phyloP scores from a whole-genome alignment of 2,113 vertebrate genomes.

The Bothrops jararaca region DNA sequence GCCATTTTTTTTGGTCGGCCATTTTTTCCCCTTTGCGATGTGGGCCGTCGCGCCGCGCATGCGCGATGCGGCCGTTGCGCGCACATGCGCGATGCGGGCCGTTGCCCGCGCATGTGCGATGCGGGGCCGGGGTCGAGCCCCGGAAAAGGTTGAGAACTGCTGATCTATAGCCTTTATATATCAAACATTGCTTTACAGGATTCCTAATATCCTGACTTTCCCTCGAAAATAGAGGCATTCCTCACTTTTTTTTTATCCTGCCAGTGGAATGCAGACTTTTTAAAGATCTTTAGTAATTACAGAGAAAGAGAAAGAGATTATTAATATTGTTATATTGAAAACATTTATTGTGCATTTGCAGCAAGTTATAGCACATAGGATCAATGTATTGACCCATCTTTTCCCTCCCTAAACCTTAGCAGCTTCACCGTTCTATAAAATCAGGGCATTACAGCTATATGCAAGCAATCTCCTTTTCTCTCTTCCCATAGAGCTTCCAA shows the following conservation, averaged over 20 bases:
- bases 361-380: background rate
- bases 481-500: background rate
- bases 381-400: background rate
- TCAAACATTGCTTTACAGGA: background rate
- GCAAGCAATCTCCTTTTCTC: background rate
- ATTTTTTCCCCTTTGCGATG: too few relatives aligned
- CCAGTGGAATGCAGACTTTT: background rate
- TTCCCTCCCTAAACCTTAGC: background rate
- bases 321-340: background rate
- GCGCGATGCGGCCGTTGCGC: too few relatives aligned
- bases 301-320: background rate
- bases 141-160: too few relatives aligned
- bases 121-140: too few relatives aligned
- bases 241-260: background rate
- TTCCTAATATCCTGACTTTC: background rate
- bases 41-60: too few relatives aligned
- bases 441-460: background rate
- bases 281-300: background rate
- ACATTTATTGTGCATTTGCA: background rate
- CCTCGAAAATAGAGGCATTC: background rate
- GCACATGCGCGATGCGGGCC: too few relatives aligned
- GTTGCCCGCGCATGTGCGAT: too few relatives aligned
- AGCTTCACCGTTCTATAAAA: background rate
- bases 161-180: background rate
- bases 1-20: too few relatives aligned